Conservation (phyloP, 2,888 invertebrate species). For the Lasioglossum morio region DNA sequence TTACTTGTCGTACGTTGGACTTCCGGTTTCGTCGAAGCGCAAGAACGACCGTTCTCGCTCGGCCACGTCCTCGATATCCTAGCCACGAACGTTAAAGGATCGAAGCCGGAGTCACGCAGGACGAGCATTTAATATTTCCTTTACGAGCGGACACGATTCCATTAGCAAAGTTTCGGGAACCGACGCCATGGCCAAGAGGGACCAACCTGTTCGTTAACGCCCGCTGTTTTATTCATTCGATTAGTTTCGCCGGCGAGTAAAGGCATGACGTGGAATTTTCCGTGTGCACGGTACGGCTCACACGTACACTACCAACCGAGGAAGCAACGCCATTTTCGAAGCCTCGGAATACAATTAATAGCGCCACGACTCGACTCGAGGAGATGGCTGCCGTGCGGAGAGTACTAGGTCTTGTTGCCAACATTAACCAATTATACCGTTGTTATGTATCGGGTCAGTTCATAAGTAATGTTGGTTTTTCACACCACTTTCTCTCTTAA, state of each 20-base stretch:
- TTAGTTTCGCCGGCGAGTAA: constrained; percentile 71
- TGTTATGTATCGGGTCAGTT: background rate
- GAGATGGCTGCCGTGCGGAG: background rate
- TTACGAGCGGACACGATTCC: constrained; percentile 78
- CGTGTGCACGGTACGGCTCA: constrained; percentile 17
- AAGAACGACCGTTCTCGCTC: constrained; percentile 13
- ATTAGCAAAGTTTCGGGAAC: constrained; percentile 78
- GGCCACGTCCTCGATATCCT: background rate
- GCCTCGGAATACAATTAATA: constrained; percentile 63
- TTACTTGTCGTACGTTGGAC: constrained; percentile 1
- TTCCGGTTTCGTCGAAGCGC: background rate
- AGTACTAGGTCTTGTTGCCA: background rate
- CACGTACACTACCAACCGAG: constrained; percentile 12
- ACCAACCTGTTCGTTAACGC: constrained; percentile 78
- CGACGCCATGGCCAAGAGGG: constrained; percentile 67
- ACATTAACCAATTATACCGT: background rate
- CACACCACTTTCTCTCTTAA: background rate
- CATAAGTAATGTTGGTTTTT: background rate
- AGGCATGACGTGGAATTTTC: constrained; percentile 51
- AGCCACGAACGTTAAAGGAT: constrained; percentile 36
- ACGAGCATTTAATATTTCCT: constrained; percentile 80
- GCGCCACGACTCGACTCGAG: constrained; percentile 37
- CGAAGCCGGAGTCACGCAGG: constrained; percentile 40
- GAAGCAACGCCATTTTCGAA: constrained; percentile 49
- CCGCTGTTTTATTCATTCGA: constrained; percentile 82